These are phyloP conservation scores for Lycodopsis pacificus DNA, from an alignment of 2,797 vertebrate genomes.

Conservation along the genomic window DNA sequence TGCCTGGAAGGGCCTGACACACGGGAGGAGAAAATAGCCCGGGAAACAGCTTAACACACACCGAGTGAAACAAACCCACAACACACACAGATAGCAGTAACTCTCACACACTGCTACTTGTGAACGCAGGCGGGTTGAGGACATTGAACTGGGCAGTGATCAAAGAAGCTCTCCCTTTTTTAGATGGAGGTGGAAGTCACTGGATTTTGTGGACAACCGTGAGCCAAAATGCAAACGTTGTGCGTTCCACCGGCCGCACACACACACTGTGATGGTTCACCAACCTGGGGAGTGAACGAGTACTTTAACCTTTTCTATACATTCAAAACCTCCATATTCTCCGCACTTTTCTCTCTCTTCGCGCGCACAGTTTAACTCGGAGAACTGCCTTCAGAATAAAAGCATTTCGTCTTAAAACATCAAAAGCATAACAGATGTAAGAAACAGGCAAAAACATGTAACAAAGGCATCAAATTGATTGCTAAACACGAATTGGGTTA, in stretches of 20 bases:
- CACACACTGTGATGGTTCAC: conserved; percentile 1
- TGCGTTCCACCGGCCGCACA: not conserved
- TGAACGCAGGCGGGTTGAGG: conserved; percentile 7
- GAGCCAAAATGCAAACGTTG: not conserved
- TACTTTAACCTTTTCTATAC: no score
- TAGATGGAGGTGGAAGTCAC: not conserved
- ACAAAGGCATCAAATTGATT: no score
- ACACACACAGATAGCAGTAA: conserved; percentile 18
- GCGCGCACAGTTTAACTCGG: no score
- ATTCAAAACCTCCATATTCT: no score
- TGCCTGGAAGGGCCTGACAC: conserved; percentile 48
- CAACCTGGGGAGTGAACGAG: not conserved
- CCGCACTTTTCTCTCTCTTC: no score
- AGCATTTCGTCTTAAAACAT: no score
- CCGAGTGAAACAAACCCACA: not conserved
- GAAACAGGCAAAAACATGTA: no score
- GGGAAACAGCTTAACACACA: conserved; percentile 25
- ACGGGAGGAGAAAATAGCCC: conserved; percentile 31
- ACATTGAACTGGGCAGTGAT: conserved; percentile 9
- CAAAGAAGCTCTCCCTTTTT: not conserved
- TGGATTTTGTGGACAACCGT: conserved; percentile 4
- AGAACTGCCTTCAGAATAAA: no score
- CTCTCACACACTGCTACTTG: conserved; percentile 12
- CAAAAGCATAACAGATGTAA: no score
- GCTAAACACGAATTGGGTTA: no score